Percentiles rank a stretch among this genome's conserved stretches.
phyloP scores from a whole-genome alignment of 2,888 invertebrate genomes.

The Trissolcus brochymenae region DNA sequence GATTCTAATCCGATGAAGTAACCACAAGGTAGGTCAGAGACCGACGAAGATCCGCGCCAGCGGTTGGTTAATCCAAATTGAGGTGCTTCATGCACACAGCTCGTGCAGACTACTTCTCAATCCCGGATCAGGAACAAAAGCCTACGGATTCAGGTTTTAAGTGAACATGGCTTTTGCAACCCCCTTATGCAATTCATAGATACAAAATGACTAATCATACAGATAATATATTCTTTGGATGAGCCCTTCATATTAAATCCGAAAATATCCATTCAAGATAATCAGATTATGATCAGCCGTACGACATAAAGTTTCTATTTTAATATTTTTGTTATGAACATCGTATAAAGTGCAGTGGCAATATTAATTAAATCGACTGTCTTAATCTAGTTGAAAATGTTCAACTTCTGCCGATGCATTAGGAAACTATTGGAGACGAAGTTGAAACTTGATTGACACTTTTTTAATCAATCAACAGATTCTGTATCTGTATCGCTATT shows the following conservation, averaged over 20 bases:
- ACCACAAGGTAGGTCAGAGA: slow-evolving; percentile 64
- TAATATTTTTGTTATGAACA: neutral
- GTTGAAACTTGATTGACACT: too few species aligned
- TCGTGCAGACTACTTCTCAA: slow-evolving; percentile 57
- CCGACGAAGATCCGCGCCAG: slow-evolving; percentile 64
- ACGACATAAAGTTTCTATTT: neutral
- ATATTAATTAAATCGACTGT: too few species aligned
- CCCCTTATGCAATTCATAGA: slow-evolving; percentile 26
- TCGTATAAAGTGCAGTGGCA: too few species aligned
- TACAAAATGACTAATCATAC: slow-evolving; percentile 34
- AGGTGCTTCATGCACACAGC: slow-evolving; percentile 68
- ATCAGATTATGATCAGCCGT: neutral
- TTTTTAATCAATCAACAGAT: too few species aligned
- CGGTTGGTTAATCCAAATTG: slow-evolving; percentile 71
- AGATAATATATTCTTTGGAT: slow-evolving; percentile 26
- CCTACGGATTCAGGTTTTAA: slow-evolving; percentile 40
- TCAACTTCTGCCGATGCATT: too few species aligned
- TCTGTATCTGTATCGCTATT: too few species aligned
- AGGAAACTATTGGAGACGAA: too few species aligned
- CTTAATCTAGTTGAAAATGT: too few species aligned
- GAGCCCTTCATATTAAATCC: slow-evolving; percentile 24
- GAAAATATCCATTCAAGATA: slow-evolving; percentile 1
- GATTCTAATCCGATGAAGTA: slow-evolving; percentile 71
- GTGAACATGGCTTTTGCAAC: slow-evolving; percentile 20
- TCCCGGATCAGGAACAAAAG: slow-evolving; percentile 54